Conservation (phyloP, 2,113 vertebrate species). For the Chaetops frenatus region DNA sequence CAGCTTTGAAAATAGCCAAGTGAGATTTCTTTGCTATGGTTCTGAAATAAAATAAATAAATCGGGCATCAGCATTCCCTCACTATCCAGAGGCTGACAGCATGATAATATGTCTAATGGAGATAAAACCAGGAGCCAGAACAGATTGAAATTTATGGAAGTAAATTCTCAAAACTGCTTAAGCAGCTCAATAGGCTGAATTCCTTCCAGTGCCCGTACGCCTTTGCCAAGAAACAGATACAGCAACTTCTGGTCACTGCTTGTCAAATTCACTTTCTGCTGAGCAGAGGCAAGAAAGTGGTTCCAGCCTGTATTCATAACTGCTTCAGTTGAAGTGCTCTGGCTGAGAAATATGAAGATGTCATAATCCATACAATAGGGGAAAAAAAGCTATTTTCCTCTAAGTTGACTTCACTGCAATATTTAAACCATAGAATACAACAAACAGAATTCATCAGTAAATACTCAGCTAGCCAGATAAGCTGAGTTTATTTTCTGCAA, state of each 20-base stretch:
- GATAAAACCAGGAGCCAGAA: constrained; percentile 22
- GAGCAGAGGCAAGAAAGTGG: background rate
- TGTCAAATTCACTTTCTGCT: background rate
- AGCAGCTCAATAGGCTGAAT: background rate
- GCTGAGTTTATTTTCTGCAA: background rate
- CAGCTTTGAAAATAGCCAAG: background rate
- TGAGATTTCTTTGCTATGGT: background rate
- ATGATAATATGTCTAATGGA: background rate
- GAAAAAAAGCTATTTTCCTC: background rate
- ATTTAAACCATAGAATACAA: background rate
- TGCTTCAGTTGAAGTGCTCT: background rate
- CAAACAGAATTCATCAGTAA: background rate
- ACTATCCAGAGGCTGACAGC: background rate
- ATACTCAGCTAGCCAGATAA: background rate
- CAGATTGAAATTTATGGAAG: background rate
- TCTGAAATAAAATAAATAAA: background rate
- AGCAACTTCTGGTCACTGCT: background rate
- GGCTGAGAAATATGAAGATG: background rate
- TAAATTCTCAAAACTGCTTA: background rate
- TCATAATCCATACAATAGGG: background rate
- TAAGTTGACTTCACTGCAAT: background rate
- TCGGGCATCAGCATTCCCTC: background rate
- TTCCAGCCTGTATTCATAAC: background rate
- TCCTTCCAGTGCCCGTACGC: background rate
- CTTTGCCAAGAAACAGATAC: background rate